Conservation (phyloP, 2,797 vertebrate species). For the Pogoniulus pusillus region DNA sequence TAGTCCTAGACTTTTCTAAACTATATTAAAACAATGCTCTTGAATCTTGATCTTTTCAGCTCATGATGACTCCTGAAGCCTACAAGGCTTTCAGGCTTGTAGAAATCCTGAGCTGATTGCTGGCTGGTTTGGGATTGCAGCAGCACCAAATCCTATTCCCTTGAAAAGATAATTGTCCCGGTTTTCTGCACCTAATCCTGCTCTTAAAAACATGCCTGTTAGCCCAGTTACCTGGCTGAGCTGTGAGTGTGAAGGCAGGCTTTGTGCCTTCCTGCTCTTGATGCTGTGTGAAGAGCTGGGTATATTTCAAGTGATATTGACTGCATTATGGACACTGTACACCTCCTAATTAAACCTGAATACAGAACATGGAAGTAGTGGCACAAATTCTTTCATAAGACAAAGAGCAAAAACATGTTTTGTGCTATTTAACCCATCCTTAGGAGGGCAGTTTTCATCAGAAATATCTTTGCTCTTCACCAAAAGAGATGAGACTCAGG, state of each 20-base stretch:
- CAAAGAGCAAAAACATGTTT: not conserved
- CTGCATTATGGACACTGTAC: not conserved
- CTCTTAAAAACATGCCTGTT: not conserved
- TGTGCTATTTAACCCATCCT: not conserved
- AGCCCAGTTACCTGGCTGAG: not conserved
- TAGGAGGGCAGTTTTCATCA: conserved; percentile 28
- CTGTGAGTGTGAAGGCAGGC: not conserved
- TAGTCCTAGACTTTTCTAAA: conserved; percentile 45
- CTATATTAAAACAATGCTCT: conserved; percentile 30
- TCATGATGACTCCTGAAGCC: conserved; percentile 21
- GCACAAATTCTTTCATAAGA: not conserved
- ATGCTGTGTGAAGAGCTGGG: not conserved
- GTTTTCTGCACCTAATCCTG: not conserved
- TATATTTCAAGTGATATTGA: not conserved
- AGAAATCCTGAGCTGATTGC: conserved; percentile 23
- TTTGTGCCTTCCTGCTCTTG: not conserved
- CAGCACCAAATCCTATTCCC: not conserved
- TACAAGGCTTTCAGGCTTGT: conserved; percentile 6
- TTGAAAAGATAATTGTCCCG: not conserved
- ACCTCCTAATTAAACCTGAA: not conserved
- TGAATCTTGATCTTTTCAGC: conserved; percentile 44
- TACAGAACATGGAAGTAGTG: not conserved
- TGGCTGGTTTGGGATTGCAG: conserved; percentile 18
- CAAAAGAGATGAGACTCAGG: not conserved
- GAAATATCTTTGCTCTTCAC: conserved; percentile 36